phyloP scores from a whole-genome alignment of 2,113 vertebrate species.

The Beaufortia kweichowensis region DNA sequence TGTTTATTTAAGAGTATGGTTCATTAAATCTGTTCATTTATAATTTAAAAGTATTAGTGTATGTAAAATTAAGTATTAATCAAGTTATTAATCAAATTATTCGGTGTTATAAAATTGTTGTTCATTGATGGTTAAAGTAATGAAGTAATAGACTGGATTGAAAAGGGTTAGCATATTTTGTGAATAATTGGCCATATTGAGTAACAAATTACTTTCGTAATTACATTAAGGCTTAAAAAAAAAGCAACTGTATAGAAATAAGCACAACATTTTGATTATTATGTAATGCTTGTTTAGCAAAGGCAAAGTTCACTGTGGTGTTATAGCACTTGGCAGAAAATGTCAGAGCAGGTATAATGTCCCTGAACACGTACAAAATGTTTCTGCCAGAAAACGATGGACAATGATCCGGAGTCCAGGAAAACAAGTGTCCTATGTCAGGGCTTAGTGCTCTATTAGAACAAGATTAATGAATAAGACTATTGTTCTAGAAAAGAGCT shows the following conservation, averaged over 20 bases:
- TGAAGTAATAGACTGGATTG: not conserved
- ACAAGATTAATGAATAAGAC: slow-evolving; percentile 3
- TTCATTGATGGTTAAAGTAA: too few relatives aligned
- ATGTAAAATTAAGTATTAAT: too few relatives aligned
- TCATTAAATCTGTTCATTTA: too few relatives aligned
- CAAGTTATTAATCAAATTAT: too few relatives aligned
- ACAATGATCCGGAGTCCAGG: not conserved
- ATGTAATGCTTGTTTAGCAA: not conserved
- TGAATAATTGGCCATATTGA: too few relatives aligned
- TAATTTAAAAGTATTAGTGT: too few relatives aligned
- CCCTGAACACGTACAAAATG: not conserved
- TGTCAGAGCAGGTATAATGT: not conserved
- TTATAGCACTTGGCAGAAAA: not conserved
- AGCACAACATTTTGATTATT: not conserved
- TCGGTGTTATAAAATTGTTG: too few relatives aligned
- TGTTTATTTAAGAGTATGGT: too few relatives aligned
- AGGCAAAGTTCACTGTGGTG: slow-evolving; percentile 1
- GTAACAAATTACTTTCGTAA: not conserved
- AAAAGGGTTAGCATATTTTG: too few relatives aligned
- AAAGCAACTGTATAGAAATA: not conserved
- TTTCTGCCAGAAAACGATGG: not conserved
- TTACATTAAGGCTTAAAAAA: not conserved
- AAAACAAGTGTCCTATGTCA: slow-evolving; percentile 22
- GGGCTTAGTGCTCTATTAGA: not conserved
- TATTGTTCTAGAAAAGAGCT: not conserved